Evolutionary conservation across 1,140 invertebrate species (phyloP).

Genomic region (Triops cancriformis): DNA sequence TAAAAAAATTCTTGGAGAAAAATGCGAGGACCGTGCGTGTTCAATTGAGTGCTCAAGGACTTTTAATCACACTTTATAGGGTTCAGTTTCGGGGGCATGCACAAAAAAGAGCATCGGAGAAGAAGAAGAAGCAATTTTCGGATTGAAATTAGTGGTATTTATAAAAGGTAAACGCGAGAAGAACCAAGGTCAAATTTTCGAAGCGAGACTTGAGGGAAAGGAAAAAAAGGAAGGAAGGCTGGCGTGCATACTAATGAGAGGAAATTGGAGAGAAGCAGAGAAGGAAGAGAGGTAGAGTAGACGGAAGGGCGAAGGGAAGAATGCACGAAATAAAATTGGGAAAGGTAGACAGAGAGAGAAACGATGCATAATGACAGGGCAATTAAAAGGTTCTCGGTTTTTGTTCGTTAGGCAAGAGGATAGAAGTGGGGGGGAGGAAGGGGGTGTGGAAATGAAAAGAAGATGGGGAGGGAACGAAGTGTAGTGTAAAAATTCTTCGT

Average conservation of each 20-base stretch:
- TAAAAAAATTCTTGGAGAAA: too few relatives aligned
- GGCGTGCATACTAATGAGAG: background rate
- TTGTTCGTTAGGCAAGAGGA: background rate
- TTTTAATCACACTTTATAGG: too few relatives aligned
- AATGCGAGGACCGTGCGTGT: too few relatives aligned
- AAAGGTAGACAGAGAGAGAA: background rate
- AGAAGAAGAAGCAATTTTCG: background rate
- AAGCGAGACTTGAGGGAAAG: background rate
- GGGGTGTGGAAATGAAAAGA: too few relatives aligned
- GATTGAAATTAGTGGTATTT: background rate
- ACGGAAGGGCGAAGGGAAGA: background rate
- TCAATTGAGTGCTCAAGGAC: too few relatives aligned
- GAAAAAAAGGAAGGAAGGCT: background rate
- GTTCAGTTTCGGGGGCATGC: too few relatives aligned
- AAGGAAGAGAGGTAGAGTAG: background rate
- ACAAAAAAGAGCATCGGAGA: background rate
- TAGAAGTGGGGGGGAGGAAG: background rate
- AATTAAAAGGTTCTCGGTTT: background rate
- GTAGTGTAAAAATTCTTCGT: too few relatives aligned
- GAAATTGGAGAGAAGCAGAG: background rate
- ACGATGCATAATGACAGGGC: slow-evolving; percentile 11
- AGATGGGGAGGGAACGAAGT: too few relatives aligned
- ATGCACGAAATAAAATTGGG: background rate
- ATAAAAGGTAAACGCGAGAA: background rate
- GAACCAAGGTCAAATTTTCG: background rate